Evolutionary conservation across 2,113 vertebrate species (phyloP).

Genomic region (Setophaga coronata): DNA sequence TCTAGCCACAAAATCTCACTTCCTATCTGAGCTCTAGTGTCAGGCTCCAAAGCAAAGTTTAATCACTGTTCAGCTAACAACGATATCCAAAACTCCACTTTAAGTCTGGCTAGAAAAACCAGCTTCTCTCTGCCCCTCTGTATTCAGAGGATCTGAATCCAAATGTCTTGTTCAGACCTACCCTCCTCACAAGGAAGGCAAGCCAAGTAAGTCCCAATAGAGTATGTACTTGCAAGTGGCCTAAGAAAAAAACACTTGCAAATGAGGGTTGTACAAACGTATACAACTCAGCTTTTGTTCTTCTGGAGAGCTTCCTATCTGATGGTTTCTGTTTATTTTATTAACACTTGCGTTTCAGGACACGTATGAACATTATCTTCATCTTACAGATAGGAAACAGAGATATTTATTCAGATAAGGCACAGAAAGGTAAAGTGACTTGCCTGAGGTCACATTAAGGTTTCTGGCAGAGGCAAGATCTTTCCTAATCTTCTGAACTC

Average conservation of each 20-base stretch:
- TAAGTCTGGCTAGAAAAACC: neutral
- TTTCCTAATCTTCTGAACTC: slow-evolving; percentile 31
- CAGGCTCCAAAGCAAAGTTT: neutral
- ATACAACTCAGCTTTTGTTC: neutral
- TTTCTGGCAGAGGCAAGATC: neutral
- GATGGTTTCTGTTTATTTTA: neutral
- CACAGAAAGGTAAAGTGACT: slow-evolving; percentile 43
- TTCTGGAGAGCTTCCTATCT: slow-evolving; percentile 8
- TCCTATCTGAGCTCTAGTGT: neutral
- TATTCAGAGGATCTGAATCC: neutral
- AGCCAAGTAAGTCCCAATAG: neutral
- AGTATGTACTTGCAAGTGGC: neutral
- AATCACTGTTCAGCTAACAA: neutral
- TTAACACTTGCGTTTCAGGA: neutral
- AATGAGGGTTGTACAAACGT: neutral
- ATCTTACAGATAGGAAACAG: slow-evolving; percentile 11
- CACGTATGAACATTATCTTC: neutral
- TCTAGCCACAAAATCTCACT: neutral
- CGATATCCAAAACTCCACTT: neutral
- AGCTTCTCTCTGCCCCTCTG: neutral
- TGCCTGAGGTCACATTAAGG: slow-evolving; percentile 42
- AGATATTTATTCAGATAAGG: slow-evolving; percentile 40
- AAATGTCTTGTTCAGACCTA: neutral
- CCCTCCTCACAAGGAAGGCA: neutral
- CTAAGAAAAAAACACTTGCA: neutral